Percentiles rank a stretch among this genome's conserved stretches.
Evolutionary conservation across 2,113 vertebrate species (phyloP).

Genomic region (Rattus rattus): DNA sequence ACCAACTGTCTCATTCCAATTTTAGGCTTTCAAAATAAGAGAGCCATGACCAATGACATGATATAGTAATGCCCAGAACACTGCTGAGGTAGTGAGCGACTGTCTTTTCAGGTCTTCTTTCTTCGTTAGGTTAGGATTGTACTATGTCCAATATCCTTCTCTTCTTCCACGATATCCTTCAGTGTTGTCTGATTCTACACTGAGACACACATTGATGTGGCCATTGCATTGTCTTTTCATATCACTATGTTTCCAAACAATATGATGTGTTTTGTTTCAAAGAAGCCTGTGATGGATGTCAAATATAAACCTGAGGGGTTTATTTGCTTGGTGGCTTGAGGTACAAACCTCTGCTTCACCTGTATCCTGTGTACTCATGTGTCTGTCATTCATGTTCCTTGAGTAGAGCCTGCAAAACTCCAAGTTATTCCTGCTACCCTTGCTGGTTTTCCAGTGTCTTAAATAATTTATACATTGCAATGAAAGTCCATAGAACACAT

Average conservation of each 20-base stretch:
- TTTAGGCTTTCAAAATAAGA: background rate
- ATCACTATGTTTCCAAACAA: background rate
- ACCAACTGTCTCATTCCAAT: conserved; percentile 26
- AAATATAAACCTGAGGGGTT: background rate
- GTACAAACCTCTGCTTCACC: background rate
- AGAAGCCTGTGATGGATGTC: background rate
- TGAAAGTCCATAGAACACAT: background rate
- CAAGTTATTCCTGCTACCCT: background rate
- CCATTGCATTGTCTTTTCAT: background rate
- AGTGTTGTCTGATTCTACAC: background rate
- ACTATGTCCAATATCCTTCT: background rate
- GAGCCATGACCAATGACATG: background rate
- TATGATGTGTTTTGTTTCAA: background rate
- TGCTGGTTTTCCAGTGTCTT: background rate
- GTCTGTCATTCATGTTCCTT: background rate
- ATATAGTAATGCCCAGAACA: background rate
- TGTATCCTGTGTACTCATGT: no score
- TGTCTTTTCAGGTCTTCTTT: background rate
- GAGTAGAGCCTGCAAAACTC: background rate
- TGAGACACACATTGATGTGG: background rate
- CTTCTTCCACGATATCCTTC: background rate
- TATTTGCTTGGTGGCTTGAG: background rate
- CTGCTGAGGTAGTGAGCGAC: no score
- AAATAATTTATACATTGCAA: background rate
- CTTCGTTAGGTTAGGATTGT: background rate